Conservation (phyloP, 2,888 invertebrate genomes). For the Catonia carolina region DNA sequence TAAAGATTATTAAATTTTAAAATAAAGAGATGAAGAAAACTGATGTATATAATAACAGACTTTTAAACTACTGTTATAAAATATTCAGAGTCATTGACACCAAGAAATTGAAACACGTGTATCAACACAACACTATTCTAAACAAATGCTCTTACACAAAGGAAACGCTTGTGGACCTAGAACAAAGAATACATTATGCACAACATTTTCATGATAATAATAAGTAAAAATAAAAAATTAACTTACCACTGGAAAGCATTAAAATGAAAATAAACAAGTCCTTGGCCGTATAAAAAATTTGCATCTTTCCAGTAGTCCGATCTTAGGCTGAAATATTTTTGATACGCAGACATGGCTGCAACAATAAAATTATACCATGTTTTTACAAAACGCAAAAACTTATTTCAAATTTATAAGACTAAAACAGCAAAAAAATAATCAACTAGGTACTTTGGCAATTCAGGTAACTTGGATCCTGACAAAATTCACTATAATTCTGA, state of each 20-base stretch:
- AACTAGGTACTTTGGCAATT: background rate
- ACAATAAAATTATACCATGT: conserved; percentile 37
- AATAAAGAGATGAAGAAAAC: no score
- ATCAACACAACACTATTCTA: no score
- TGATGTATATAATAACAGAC: no score
- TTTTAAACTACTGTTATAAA: no score
- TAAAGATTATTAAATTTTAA: no score
- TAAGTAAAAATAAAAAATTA: background rate
- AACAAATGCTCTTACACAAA: no score
- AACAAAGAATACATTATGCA: no score
- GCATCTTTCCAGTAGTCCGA: conserved; percentile 84
- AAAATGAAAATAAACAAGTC: conserved; percentile 93
- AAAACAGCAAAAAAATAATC: background rate
- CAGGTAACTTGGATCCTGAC: background rate
- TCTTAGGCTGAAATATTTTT: conserved; percentile 72
- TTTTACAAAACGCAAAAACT: background rate
- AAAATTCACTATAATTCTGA: no score
- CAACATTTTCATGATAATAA: no score
- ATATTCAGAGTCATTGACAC: no score
- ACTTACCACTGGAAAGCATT: conserved; percentile 95
- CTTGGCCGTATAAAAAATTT: conserved; percentile 87
- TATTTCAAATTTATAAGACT: background rate
- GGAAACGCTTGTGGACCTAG: no score
- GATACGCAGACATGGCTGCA: conserved; percentile 94
- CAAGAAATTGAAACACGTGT: no score